Percentiles rank a stretch among this genome's conserved stretches.
phyloP scores from a whole-genome alignment of 2,113 vertebrate genomes.

The Phylloscopus whistleri region DNA sequence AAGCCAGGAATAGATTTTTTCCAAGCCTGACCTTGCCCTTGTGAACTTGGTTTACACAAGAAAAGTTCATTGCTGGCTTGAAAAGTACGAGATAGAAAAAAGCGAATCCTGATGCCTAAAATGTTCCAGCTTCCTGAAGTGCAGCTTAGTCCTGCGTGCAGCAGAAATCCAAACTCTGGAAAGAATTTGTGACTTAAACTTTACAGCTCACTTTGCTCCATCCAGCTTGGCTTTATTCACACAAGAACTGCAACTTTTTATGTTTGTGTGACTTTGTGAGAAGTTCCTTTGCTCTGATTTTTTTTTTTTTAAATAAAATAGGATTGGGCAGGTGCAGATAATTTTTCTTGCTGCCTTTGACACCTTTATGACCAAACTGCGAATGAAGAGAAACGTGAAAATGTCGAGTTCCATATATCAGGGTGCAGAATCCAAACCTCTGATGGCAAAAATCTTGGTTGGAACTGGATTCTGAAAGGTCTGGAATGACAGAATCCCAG shows the following conservation, averaged over 20 bases:
- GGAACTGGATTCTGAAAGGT: not conserved
- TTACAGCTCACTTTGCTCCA: not conserved
- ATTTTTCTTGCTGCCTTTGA: not conserved
- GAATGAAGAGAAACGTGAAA: not conserved
- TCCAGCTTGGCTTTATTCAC: not conserved
- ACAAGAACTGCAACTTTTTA: not conserved
- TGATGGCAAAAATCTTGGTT: not conserved
- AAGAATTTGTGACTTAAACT: not conserved
- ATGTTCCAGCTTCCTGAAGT: not conserved
- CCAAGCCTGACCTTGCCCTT: not conserved
- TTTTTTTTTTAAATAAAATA: not conserved
- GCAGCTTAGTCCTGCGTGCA: not conserved
- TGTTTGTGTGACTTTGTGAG: not conserved
- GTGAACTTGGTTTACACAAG: not conserved
- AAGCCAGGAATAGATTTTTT: not conserved
- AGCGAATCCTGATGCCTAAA: not conserved
- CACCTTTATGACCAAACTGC: not conserved
- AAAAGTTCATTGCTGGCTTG: not conserved
- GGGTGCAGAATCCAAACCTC: not conserved
- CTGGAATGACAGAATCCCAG: not conserved
- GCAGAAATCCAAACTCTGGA: not conserved
- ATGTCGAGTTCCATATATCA: not conserved
- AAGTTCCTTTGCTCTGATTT: not conserved
- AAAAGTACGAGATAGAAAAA: not conserved
- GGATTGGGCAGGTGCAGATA: not conserved